Evolutionary conservation across 2,888 invertebrate species (phyloP), one percentile per base, ranked within the genome.

Genomic region (Linyphia triangularis): DNA sequence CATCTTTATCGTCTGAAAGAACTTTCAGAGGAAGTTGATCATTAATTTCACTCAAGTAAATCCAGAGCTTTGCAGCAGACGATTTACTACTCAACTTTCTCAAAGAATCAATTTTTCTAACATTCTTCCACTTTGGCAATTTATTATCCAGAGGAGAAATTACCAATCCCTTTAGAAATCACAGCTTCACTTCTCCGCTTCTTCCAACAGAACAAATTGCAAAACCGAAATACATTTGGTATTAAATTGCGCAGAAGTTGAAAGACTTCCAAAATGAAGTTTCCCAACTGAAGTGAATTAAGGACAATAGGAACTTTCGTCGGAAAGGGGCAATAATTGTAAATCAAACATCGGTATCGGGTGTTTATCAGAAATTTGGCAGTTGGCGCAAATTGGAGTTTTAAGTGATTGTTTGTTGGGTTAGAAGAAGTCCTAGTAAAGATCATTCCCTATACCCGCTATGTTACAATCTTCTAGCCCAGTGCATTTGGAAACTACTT

Each of bases 121-220:
- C 73, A 59, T 51, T 73, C 73, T 73, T 73, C 73, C 13, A 59
- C 30, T 30, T 57, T 13, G 13, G 59, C 22, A 57, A 73, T 73
- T 73, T 73, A 73, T 59, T 70, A 73, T 28, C 30, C 73, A 6
- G 51, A n/a, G 19, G 73, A 26, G 73, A 59, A 73, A 73, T 73
- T 73, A 59, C 57, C 73, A 51, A 73, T 33, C 51, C 57, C 59
- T 57, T 73, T 57, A 26, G 30, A 43, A 70, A 22, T 59, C 73
- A 43, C 24, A 57, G 30, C 51, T 24, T 40, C 69, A 13, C 40
- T 22, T 40, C 43, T 57, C 30, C 73, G 10, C 19, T 43, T 43
- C 22, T 30, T 33, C 67, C 26, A 59, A 28, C 57, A 19, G 73
- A 59, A 51, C 51, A 51, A 72, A 72, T 72, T 72, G 72, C 51